These are phyloP conservation scores for Heliconius nattereri DNA, from an alignment of 1,140 invertebrate species.

Conservation along the genomic window DNA sequence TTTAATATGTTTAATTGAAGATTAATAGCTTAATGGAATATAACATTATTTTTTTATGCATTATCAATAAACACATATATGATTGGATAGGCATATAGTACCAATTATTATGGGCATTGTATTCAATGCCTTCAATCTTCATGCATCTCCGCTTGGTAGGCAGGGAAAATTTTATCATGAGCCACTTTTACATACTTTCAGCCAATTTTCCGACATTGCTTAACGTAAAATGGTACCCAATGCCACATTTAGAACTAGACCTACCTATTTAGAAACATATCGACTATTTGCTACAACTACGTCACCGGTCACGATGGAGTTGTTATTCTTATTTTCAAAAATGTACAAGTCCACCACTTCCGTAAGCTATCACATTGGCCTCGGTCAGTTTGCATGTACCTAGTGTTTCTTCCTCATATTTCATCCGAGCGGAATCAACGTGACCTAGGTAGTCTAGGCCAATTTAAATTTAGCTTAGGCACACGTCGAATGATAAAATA, in stretches of 20 bases:
- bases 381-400: not conserved
- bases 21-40: not conserved
- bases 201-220: not conserved
- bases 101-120: no score
- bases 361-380: conserved; percentile 2
- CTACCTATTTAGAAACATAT: no score
- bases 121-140: no score
- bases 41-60: no score
- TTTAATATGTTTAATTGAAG: not conserved
- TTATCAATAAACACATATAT: not conserved
- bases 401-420: conserved; percentile 22
- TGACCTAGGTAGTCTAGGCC: conserved; percentile 26
- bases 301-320: not conserved
- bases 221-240: no score
- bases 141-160: no score
- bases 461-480: conserved; percentile 22
- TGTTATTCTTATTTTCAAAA: not conserved
- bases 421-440: conserved; percentile 3
- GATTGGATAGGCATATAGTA: no score
- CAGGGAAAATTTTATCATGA: no score
- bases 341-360: not conserved
- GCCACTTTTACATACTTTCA: no score
- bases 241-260: no score
- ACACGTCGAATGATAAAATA: conserved; percentile 8
- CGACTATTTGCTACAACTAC: no score